phyloP scores from a whole-genome alignment of 2,888 invertebrate species.

The Autographa gamma region DNA sequence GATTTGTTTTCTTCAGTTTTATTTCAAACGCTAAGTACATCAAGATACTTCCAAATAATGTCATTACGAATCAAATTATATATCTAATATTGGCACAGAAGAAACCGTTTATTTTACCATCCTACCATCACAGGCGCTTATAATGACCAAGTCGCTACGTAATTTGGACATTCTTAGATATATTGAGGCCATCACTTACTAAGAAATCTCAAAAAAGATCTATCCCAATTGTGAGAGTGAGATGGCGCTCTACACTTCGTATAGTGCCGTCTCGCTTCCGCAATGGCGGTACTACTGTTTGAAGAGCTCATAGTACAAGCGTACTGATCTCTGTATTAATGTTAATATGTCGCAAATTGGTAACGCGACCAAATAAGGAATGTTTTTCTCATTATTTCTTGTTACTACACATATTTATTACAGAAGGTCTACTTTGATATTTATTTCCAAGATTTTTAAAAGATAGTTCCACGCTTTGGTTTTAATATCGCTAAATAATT shows the following conservation, averaged over 20 bases:
- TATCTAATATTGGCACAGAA: neutral
- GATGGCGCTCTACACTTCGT: too few relatives aligned
- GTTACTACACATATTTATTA: too few relatives aligned
- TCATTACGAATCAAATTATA: neutral
- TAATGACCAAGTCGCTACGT: conserved; percentile 8
- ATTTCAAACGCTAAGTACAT: too few relatives aligned
- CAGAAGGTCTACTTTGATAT: conserved; percentile 26
- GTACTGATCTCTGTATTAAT: conserved; percentile 22
- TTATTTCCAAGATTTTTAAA: neutral
- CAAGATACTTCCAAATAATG: neutral
- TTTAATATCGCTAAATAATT: too few relatives aligned
- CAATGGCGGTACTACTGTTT: too few relatives aligned
- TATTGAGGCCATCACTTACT: conserved; percentile 11
- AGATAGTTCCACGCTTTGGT: too few relatives aligned
- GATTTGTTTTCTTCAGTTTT: too few relatives aligned
- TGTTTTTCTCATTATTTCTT: conserved; percentile 33
- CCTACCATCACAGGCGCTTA: neutral
- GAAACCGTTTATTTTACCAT: conserved; percentile 2
- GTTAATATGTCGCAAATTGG: conserved; percentile 17
- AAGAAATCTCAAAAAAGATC: too few relatives aligned
- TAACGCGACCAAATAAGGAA: conserved; percentile 23
- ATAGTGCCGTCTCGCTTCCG: too few relatives aligned
- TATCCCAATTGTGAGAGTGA: too few relatives aligned
- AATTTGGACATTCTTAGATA: conserved; percentile 14
- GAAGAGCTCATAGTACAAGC: too few relatives aligned